Conservation (phyloP, 1,140 invertebrate genomes). For the Helicoverpa zea region DNA sequence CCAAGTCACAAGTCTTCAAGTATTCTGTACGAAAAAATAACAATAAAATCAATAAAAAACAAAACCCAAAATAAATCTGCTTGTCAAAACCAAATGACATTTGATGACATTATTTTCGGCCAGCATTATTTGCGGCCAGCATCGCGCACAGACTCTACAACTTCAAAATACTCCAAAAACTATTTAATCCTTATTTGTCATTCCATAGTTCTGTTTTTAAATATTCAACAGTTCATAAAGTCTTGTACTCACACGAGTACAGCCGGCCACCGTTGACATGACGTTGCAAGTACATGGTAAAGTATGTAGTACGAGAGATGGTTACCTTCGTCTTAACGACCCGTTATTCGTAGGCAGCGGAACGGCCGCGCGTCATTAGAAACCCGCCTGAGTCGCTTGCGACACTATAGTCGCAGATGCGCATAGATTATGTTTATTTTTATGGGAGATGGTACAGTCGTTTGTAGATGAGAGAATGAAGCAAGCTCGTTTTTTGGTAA, state of each 20-base stretch:
- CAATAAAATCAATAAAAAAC: too few species aligned
- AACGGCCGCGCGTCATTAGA: conserved; percentile 54
- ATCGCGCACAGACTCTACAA: too few species aligned
- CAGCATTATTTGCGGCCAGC: too few species aligned
- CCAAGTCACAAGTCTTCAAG: too few species aligned
- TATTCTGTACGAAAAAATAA: too few species aligned
- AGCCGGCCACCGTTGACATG: not conserved
- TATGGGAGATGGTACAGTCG: not conserved
- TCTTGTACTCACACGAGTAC: not conserved
- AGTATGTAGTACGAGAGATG: conserved; percentile 23
- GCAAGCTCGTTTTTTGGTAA: too few species aligned
- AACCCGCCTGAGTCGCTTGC: conserved; percentile 62
- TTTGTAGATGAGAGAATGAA: too few species aligned
- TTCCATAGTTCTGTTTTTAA: not conserved
- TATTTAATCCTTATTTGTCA: too few species aligned
- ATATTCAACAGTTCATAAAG: not conserved
- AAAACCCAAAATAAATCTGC: too few species aligned
- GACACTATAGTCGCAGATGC: conserved; percentile 64
- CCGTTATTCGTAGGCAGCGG: conserved; percentile 36
- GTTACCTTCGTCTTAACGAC: conserved; percentile 31
- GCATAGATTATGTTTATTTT: conserved; percentile 17
- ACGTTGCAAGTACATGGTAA: conserved; percentile 11
- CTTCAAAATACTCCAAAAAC: not conserved
- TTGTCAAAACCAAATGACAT: too few species aligned
- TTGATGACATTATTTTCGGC: too few species aligned